Base-by-base conservation (phyloP, 2,888 invertebrate genomes). In the Eremobia ochroleuca region DNA sequence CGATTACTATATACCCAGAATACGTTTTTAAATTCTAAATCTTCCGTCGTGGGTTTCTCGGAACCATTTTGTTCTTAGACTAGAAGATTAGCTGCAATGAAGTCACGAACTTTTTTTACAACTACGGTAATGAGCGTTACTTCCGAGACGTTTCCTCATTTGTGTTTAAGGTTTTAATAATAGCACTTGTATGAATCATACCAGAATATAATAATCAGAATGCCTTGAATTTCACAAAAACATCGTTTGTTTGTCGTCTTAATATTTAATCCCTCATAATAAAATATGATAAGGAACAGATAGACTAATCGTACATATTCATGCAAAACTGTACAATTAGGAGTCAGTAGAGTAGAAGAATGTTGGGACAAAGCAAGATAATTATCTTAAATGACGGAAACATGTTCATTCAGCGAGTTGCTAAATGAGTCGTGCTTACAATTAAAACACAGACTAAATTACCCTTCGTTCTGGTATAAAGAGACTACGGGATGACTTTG, bases 111-210 rank as follows among this genome's bases (percentile, higher is more conserved):
- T 79, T 90, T 86, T 79, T 84, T 87, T 83, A 85, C 78, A 74
- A 72, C 67, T 77, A 37, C 82, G 76, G 76, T 87, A 88, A 87
- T 86, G 87, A 86, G 87, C 76, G 64, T 84, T 86, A 90, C 91
- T 92, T 92, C 92, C 92, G 92, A 92, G 88, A 90, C 79, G 87
- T 89, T 92, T 90, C 92, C 90, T 91, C 81, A 85, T 90, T 87
- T 81, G 81, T 85, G 37, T 73, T 79, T 67, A 49, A 81, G 80
- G 34, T 81, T 87, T 81, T 77, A 88, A 80, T 74, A 78, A 81
- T 78, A 79, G 68, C 37, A 77, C 64, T 76, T 68, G 55, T 62
- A 78, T 87, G 83, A 87, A 46, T 88, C 81, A 88, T 79, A 70
- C 58, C 34, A 77, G 61, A 87, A 82, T 71, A 4, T 15, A 15